Evolutionary conservation across 2,113 vertebrate genomes (phyloP).

Genomic region (Microtus richardsoni): DNA sequence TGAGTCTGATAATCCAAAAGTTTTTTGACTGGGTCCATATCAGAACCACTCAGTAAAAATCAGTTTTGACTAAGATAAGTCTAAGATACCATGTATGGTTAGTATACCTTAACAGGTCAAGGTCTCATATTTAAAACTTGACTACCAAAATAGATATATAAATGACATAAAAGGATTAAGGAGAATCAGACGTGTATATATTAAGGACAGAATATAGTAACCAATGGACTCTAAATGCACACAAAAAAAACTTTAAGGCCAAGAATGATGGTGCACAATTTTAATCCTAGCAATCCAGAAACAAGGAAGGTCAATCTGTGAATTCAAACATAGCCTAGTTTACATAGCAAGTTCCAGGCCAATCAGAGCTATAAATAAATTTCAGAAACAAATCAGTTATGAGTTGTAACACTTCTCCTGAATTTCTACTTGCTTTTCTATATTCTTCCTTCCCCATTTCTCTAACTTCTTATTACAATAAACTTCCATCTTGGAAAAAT

Average conservation of each 20-base stretch:
- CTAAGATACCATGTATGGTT: neutral
- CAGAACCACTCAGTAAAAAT: neutral
- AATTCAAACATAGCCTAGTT: neutral
- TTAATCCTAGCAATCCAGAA: neutral
- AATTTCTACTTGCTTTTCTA: slow-evolving; percentile 4
- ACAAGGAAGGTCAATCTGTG: neutral
- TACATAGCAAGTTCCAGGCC: neutral
- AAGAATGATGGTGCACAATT: neutral
- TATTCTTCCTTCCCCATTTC: neutral
- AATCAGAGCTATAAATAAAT: neutral
- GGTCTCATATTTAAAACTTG: slow-evolving; percentile 19
- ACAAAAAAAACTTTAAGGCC: neutral
- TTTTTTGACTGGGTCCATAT: neutral
- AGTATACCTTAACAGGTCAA: neutral
- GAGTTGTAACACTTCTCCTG: neutral
- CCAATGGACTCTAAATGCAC: neutral
- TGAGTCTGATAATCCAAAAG: neutral
- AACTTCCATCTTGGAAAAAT: slow-evolving; percentile 18
- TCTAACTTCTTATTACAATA: neutral
- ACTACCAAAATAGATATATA: slow-evolving; percentile 7
- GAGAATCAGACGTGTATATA: slow-evolving; percentile 4
- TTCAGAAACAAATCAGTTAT: neutral
- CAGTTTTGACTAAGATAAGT: neutral
- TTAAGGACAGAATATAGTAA: slow-evolving; percentile 20
- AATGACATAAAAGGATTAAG: neutral